These are phyloP conservation scores for Chloroclysta siterata DNA, from an alignment of 2,888 invertebrate species.

Conservation along the genomic window DNA sequence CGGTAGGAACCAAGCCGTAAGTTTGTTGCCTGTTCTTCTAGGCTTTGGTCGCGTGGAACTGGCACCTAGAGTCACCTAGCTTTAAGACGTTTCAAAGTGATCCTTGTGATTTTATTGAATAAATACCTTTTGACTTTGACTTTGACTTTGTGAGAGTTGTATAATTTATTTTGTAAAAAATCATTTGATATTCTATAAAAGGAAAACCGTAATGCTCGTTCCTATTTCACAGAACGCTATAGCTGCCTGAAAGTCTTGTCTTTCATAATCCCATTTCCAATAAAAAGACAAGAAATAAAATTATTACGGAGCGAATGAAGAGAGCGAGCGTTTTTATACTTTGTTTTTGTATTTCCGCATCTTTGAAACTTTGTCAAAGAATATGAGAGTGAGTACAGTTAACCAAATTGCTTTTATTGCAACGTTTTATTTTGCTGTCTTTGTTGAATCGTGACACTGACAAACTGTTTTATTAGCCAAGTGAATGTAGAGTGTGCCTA, in stretches of 20 bases:
- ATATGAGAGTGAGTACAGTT: constrained; percentile 57
- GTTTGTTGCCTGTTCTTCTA: no score
- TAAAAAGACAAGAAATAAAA: constrained; percentile 42
- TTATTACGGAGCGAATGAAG: constrained; percentile 48
- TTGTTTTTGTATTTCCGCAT: constrained; percentile 46
- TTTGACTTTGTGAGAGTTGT: no score
- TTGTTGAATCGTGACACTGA: constrained; percentile 47
- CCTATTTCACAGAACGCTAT: constrained; percentile 29
- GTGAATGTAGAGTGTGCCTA: constrained; percentile 37
- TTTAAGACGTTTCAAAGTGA: no score
- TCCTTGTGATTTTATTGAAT: no score
- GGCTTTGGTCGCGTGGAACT: no score
- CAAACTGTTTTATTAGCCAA: constrained; percentile 54
- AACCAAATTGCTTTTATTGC: constrained; percentile 59
- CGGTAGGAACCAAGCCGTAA: no score
- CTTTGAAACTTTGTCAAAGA: constrained; percentile 51
- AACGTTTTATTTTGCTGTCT: constrained; percentile 52
- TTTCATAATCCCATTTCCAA: constrained; percentile 49
- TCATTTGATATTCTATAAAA: no score
- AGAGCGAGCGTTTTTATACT: constrained; percentile 44
- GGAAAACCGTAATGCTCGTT: no score
- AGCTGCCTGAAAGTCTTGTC: constrained; percentile 37
- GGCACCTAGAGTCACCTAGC: no score
- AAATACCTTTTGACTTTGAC: no score
- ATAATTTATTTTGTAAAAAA: no score